Conservation (phyloP, 2,113 vertebrate genomes). For the Gymnorhina tibicen region DNA sequence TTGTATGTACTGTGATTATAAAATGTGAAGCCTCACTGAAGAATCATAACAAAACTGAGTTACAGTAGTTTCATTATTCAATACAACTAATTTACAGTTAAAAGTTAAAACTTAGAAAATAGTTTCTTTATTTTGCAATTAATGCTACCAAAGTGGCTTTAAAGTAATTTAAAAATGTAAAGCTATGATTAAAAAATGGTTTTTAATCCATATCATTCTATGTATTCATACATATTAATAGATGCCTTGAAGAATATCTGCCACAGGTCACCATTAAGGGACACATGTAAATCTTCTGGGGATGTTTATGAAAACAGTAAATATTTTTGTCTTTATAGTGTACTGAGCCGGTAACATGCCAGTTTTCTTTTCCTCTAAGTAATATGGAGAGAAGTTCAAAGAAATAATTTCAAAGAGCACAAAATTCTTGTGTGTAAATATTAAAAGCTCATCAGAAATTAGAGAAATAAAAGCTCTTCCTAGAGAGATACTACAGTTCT, state of each 20-base stretch:
- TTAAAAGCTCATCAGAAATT: neutral
- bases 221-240: neutral
- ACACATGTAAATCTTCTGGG: neutral
- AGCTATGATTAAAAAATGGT: neutral
- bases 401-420: neutral
- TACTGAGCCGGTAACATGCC: neutral
- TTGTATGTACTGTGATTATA: neutral
- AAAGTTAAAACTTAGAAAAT: neutral
- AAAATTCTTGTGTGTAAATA: neutral
- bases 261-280: neutral
- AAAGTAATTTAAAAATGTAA: neutral
- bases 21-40: neutral
- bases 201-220: neutral
- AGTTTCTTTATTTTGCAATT: neutral
- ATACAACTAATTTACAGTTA: neutral
- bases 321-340: neutral
- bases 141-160: neutral
- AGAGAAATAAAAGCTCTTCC: neutral
- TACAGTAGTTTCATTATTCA: neutral
- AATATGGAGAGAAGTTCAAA: neutral
- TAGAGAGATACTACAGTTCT: neutral
- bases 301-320: neutral
- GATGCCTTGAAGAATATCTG: neutral
- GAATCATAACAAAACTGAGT: neutral
- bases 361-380: neutral